Evolutionary conservation across 1,140 invertebrate species (phyloP), one percentile per base, ranked within the genome.

Genomic region (Yoshiicerus persimilis): DNA sequence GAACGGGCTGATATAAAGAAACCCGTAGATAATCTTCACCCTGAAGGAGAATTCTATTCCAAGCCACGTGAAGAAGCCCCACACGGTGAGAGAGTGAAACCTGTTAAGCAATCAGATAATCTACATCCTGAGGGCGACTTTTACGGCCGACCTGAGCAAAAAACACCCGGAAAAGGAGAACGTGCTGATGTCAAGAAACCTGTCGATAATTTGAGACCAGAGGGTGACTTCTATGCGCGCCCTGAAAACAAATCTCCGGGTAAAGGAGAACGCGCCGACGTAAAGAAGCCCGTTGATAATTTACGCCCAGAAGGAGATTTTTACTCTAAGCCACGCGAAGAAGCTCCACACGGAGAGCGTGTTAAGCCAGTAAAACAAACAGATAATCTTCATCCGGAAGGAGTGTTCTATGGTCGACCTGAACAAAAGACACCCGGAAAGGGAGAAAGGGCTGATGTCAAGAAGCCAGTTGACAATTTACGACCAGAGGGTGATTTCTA

Each of bases 221-320:
- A 89, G n/a, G 91, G 91, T 13, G 36, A 30, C 36, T 88, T 88
- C n/a, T 85, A 88, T 38, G 27, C 32, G 8, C 83, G 38, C n/a
- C 75, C 86, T 5, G 87, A 89, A 13, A 41, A 88, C 83, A 86
- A 64, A 23, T 56, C 87, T 36, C 75, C 86, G 32, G 91, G 90
- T 13, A 91, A 92, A 80, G 83, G 91, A 11, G 94, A 95, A 91
- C 91, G 93, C 88, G 93, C 94, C 1, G 94, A 95, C 80, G 92
- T 95, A 32, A 92, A 94, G 1, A 94, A 93, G 87, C 93, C 66
- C 62, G 88, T 70, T 92, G 94, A 95, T 89, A 95, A 95, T 92
- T 92, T 95, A 8, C 93, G 92, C 86, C 93, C 93, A 0, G 95
- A 95, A 90, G 93, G 93, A 5, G 92, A 93, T 23, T 95, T 95